A percentile compares a stretch with the other conserved stretches of the same genome.
Evolutionary conservation across 2,888 invertebrate species (phyloP).

Genomic region (Ophioninae sp.): DNA sequence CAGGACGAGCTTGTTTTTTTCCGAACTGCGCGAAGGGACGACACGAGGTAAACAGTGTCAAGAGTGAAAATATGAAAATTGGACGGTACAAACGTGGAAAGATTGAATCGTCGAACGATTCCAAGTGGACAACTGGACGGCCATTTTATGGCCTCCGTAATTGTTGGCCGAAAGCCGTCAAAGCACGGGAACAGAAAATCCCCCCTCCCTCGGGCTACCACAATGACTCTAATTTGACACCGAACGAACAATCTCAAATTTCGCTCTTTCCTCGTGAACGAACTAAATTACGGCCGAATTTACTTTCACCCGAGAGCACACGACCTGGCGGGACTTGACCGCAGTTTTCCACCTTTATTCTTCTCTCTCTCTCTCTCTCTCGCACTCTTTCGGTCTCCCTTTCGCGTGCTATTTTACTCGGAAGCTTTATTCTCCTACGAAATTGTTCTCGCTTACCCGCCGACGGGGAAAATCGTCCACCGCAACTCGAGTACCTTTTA

Average conservation of each 20-base stretch:
- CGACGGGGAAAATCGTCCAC: constrained; percentile 1
- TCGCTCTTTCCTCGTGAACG: constrained; percentile 34
- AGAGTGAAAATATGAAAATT: constrained; percentile 2
- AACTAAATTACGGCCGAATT: constrained; percentile 27
- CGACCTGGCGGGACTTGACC: constrained; percentile 42
- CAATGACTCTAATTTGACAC: constrained; percentile 62
- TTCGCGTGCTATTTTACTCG: not conserved
- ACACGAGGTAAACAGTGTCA: too few species aligned
- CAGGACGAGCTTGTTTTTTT: not conserved
- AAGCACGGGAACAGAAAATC: constrained; percentile 4
- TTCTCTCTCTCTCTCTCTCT: too few species aligned
- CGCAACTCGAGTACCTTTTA: constrained; percentile 18
- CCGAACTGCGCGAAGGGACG: not conserved
- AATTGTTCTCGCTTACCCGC: not conserved
- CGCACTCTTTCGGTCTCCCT: too few species aligned
- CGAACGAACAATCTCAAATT: constrained; percentile 43
- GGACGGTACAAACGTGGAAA: not conserved
- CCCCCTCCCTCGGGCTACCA: constrained; percentile 20
- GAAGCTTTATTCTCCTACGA: not conserved
- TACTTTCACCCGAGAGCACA: constrained; percentile 46
- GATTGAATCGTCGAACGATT: constrained; percentile 50
- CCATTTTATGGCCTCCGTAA: constrained; percentile 20
- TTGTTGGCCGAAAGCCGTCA: not conserved
- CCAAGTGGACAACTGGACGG: constrained; percentile 53
- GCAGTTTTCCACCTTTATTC: constrained; percentile 35